These are phyloP conservation scores for Tuberolachnus salignus DNA, from an alignment of 2,888 invertebrate species.

Conservation along the genomic window DNA sequence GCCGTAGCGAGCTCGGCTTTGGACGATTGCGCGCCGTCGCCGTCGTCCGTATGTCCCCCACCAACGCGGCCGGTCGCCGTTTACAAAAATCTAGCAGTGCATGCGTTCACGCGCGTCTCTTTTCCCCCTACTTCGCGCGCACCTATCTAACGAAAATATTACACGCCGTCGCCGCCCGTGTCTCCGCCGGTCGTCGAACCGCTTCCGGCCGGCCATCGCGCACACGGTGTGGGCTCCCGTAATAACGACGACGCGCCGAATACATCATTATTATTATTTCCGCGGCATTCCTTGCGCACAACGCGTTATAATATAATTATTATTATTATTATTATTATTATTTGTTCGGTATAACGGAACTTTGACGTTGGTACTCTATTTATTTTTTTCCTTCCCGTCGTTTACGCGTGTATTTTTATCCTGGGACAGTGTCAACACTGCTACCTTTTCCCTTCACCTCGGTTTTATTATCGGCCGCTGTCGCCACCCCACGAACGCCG, in stretches of 20 bases:
- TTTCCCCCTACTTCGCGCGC: not conserved
- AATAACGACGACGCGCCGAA: not conserved
- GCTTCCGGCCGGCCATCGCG: conserved; percentile 47
- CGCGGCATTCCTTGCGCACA: not conserved
- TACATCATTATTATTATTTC: not conserved
- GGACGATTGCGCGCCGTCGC: conserved; percentile 33
- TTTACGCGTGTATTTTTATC: not conserved
- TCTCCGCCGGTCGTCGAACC: conserved; percentile 56
- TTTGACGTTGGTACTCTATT: not conserved
- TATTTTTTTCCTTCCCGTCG: not conserved
- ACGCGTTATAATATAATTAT: not conserved
- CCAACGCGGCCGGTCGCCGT: not conserved
- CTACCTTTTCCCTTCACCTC: no score
- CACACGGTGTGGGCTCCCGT: no score
- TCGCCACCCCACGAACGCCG: no score
- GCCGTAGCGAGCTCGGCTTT: conserved; percentile 61
- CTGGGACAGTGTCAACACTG: no score
- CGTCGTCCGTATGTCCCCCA: not conserved
- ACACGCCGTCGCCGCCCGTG: conserved; percentile 60
- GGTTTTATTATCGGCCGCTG: no score
- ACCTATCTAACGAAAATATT: conserved; percentile 50
- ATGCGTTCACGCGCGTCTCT: conserved; percentile 2
- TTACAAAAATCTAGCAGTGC: conserved; percentile 23
- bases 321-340: conserved; percentile 1
- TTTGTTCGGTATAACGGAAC: not conserved